Evolutionary conservation across 1,140 invertebrate genomes (phyloP).

Genomic region (Zophobas morio): DNA sequence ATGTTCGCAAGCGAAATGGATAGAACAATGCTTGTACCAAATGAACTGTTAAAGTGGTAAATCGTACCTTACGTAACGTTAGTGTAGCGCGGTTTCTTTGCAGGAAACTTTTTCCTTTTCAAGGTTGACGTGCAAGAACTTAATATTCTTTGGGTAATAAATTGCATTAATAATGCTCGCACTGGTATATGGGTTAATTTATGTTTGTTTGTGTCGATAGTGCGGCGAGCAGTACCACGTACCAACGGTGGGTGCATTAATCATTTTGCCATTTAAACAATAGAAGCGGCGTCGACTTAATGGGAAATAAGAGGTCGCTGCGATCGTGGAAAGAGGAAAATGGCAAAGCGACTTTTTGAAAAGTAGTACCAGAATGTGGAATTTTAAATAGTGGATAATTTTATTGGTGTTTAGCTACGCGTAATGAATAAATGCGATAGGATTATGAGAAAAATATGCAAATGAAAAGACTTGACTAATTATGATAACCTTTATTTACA

Average conservation of each 20-base stretch:
- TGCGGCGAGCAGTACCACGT: background rate
- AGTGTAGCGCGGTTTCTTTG: constrained; percentile 23
- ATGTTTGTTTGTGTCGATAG: background rate
- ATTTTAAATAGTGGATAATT: too few relatives aligned
- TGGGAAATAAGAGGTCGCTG: too few relatives aligned
- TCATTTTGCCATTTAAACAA: background rate
- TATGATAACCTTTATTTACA: too few relatives aligned
- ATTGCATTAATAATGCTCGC: constrained; percentile 31
- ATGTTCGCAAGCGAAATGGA: constrained; percentile 38
- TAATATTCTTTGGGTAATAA: constrained; percentile 37
- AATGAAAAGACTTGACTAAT: too few relatives aligned
- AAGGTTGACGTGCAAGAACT: constrained; percentile 42
- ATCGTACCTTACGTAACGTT: constrained; percentile 18
- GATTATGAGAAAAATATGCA: too few relatives aligned
- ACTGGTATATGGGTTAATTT: constrained; percentile 42
- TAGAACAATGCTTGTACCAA: constrained; percentile 30
- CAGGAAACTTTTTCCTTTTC: constrained; percentile 41
- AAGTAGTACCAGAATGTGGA: too few relatives aligned
- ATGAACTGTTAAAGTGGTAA: constrained; percentile 43
- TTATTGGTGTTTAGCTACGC: too few relatives aligned
- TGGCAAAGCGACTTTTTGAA: too few relatives aligned
- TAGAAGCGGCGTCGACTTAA: background rate
- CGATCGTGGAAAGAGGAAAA: too few relatives aligned
- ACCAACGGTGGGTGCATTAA: background rate
- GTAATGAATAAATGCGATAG: too few relatives aligned